Evolutionary conservation across 2,888 invertebrate genomes (phyloP).

Genomic region (Leptothorax acervorum): DNA sequence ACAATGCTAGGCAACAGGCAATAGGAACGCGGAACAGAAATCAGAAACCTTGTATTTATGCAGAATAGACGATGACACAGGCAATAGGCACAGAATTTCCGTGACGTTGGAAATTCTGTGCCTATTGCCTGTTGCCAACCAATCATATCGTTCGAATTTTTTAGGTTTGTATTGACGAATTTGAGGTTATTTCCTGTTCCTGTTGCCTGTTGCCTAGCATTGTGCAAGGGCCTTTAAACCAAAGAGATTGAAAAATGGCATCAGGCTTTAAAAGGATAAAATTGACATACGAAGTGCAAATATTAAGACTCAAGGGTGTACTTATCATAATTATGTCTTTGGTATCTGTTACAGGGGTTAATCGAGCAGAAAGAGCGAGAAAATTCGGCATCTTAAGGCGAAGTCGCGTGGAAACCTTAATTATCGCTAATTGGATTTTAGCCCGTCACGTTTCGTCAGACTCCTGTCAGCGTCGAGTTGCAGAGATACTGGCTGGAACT

Average conservation of each 20-base stretch:
- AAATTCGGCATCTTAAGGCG: conserved; percentile 25
- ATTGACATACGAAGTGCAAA: background rate
- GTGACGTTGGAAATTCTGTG: too few species aligned
- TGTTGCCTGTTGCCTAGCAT: too few species aligned
- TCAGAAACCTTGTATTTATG: too few species aligned
- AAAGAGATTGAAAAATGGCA: background rate
- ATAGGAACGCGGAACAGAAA: too few species aligned
- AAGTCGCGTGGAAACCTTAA: conserved; percentile 56
- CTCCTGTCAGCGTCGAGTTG: conserved; percentile 55
- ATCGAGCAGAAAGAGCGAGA: conserved; percentile 34
- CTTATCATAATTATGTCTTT: background rate
- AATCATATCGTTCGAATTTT: too few species aligned
- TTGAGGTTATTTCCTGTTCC: too few species aligned
- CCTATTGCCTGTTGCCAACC: too few species aligned
- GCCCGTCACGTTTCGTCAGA: conserved; percentile 63
- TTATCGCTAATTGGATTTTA: conserved; percentile 66
- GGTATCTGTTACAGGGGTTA: background rate
- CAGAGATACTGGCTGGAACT: conserved; percentile 4
- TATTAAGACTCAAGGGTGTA: background rate
- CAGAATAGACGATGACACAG: too few species aligned
- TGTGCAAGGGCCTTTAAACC: background rate
- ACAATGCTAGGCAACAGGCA: too few species aligned
- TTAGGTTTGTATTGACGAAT: too few species aligned
- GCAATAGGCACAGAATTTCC: too few species aligned
- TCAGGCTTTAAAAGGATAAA: background rate